Base-by-base conservation (phyloP, 2,113 vertebrate genomes). In the Opisthocomus hoazin region DNA sequence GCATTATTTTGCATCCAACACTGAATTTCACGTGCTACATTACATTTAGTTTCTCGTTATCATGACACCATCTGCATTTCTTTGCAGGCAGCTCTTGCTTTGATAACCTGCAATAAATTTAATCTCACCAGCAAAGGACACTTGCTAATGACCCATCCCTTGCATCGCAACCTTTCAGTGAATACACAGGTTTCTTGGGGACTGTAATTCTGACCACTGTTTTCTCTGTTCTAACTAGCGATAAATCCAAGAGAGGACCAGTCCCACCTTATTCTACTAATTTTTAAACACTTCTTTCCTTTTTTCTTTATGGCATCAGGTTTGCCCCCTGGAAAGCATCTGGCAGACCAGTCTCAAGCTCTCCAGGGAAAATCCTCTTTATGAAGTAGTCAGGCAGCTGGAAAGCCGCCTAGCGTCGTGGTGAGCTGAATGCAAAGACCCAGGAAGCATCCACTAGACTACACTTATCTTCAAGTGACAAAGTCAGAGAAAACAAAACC, bases 11-110 rank as follows among this genome's bases (percentile, higher is more conserved):
- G 56, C 51, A 54, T 20, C 51, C 39, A 76, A n/a, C n/a, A 48
- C 27, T 32, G n/a, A 53, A 37, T 54, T 50, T 65, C 6, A 54
- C 4, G 29, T 45, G 15, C 32, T 60, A n/a, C 24, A 8, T 66
- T 24, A 15, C 43, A 11, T 66, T 66, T 23, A 75, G 32, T 54
- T 60, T 50, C 23, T 70, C 1, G 1, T 45, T 43, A 58, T 30
- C 39, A 2, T 24, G 29, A 50, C 37, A 26, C 8, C 6, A 32
- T 16, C 23, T 0, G 0, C 20, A 54, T 39, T n/a, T 18, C 45
- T 70, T 48, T 50, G 27, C 68, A 81, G 29, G 24, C 39, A 70
- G 20, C 57, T 81, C 76, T 80, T 0, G 4, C 36, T 70, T 77
- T 41, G 27, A 50, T 29, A 29, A 77, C 23, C 11, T 32, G 14